phyloP scores from a whole-genome alignment of 2,113 vertebrate genomes.

The Camelus dromedarius region DNA sequence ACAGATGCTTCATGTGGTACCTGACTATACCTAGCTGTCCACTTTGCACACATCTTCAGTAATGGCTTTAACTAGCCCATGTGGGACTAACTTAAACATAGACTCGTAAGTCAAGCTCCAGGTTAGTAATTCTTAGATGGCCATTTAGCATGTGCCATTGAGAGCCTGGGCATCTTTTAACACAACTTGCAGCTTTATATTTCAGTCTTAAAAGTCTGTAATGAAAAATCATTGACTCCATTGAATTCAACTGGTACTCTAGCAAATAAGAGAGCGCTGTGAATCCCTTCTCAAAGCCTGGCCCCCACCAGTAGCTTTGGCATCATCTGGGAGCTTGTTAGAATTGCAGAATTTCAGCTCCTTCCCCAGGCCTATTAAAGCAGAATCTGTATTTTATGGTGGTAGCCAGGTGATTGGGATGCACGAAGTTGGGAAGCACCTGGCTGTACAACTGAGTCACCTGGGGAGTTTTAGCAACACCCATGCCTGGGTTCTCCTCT shows the following conservation, averaged over 20 bases:
- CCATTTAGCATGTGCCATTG: neutral
- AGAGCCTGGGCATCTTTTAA: neutral
- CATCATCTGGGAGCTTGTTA: neutral
- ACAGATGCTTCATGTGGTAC: neutral
- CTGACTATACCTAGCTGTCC: neutral
- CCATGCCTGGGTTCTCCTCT: fast-evolving
- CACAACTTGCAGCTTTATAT: neutral
- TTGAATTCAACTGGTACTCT: neutral
- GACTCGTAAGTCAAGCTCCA: neutral
- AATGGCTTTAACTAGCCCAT: neutral
- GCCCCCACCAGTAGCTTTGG: neutral
- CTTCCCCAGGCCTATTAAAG: neutral
- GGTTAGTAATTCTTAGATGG: neutral
- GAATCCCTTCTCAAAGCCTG: neutral
- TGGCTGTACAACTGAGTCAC: neutral
- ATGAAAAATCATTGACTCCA: neutral
- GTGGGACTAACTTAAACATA: neutral
- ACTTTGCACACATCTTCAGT: neutral
- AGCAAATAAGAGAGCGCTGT: neutral
- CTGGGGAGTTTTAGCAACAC: neutral
- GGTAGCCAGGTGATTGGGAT: neutral
- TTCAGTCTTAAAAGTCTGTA: neutral
- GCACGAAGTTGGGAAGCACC: neutral
- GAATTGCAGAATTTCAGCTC: neutral
- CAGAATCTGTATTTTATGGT: neutral